phyloP scores from a whole-genome alignment of 2,797 vertebrate genomes.

The Sphenodon punctatus region DNA sequence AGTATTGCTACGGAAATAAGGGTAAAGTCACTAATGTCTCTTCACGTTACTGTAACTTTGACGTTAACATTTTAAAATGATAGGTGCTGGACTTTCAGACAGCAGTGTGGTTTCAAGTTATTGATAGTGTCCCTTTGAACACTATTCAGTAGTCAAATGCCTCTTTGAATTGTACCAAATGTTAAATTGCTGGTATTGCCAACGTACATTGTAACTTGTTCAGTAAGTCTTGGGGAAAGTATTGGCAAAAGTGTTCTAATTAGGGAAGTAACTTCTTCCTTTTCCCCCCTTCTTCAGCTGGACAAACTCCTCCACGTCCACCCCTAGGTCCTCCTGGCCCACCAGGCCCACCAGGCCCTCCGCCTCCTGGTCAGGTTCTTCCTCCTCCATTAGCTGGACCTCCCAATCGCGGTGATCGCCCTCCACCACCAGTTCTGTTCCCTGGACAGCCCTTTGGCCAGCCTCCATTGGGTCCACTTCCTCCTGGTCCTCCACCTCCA shows the following conservation, averaged over 20 bases:
- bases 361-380: conserved; percentile 92
- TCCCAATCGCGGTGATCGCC: conserved; percentile 94
- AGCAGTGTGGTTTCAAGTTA: background rate
- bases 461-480: conserved; percentile 87
- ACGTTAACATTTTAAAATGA: background rate
- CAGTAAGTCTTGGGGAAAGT: background rate
- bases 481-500: conserved; percentile 93
- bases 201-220: background rate
- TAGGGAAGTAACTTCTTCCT: conserved; percentile 28
- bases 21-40: background rate
- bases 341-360: conserved; percentile 90
- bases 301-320: conserved; percentile 90
- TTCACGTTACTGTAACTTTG: background rate
- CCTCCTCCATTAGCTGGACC: conserved; percentile 92
- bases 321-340: conserved; percentile 95
- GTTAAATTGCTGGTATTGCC: background rate
- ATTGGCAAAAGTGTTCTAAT: background rate
- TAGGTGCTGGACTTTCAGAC: background rate
- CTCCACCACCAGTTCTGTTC: conserved; percentile 94
- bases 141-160: background rate
- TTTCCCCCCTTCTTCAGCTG: conserved; percentile 64
- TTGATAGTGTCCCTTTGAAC: background rate
- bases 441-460: conserved; percentile 96
- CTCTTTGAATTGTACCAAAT: background rate
- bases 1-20: too few relatives aligned